Evolutionary conservation across 1,140 invertebrate genomes (phyloP), one percentile per base, ranked within the genome.

Genomic region (Neodiprion pinetum): DNA sequence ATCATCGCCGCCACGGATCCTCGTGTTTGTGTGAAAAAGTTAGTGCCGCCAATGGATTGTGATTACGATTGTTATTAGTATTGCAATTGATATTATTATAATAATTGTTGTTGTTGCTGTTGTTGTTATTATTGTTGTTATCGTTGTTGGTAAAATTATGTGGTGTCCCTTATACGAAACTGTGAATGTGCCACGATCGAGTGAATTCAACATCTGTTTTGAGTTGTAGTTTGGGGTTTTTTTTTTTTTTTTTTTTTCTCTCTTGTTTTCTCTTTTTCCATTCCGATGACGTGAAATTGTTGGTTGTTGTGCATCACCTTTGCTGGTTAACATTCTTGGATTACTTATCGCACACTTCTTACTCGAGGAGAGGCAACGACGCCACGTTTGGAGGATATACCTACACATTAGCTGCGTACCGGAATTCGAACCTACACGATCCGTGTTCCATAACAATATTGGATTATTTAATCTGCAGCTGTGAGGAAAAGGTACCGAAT

Each of bases 191-290:
- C 17, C 61, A 17, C 7, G 61, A 65, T 65, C 7, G 2, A 65
- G 61, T 65, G 61, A 65, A 65, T 21, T 14, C 17, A 5, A 14
- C 7, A 14, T 65, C 61, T 65, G 12, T 14, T 21, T 14, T 65
- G 70, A 74, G 72, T 73, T 68, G 71, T 21, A 70, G 67, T 49
- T 49, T 76, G 66, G 21, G 49, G 67, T 49, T 53, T n/a, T 50
- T 48, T 69, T 71, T 1, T 66, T 75, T 21, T 40, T 23, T 12
- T 12, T 47, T 17, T 47, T 10, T 23, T n/a, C 1, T 70, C 21
- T 11, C 9, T 67, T 67, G 47, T 40, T 10, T 68, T 49, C 53
- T 40, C 28, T 40, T 40, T 40, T 0, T 40, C 28, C 28, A 40
- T 40, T 40, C 1, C 28, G 28, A 40, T 40, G 28, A 40, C 5